Evolutionary conservation across 1,140 invertebrate species (phyloP).

Genomic region (Zaprionus tsacasi): DNA sequence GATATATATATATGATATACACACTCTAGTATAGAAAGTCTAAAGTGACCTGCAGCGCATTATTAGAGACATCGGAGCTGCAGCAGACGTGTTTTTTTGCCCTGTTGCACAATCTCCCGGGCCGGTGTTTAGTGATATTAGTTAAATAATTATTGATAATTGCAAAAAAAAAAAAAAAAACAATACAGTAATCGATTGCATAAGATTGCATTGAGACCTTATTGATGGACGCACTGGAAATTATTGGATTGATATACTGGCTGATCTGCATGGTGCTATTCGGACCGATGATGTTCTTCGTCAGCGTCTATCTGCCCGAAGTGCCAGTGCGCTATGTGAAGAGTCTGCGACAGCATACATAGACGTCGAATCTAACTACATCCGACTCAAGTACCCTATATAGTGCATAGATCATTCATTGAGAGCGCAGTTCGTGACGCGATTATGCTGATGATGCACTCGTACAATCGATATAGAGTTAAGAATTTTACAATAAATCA

Average conservation of each 20-base stretch:
- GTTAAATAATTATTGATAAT: slow-evolving; percentile 61
- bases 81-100: slow-evolving; percentile 39
- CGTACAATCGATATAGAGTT: slow-evolving; percentile 19
- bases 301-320: slow-evolving; percentile 78
- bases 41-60: slow-evolving; percentile 49
- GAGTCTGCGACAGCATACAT: slow-evolving; percentile 68
- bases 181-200: neutral
- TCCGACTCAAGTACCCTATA: neutral
- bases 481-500: slow-evolving; percentile 43
- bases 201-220: slow-evolving; percentile 7
- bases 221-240: slow-evolving; percentile 70
- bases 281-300: slow-evolving; percentile 74
- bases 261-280: slow-evolving; percentile 72
- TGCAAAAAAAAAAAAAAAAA: slow-evolving; percentile 27
- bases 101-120: slow-evolving; percentile 60
- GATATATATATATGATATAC: slow-evolving; percentile 1
- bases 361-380: slow-evolving; percentile 26
- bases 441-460: slow-evolving; percentile 64
- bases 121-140: slow-evolving; percentile 79
- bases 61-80: slow-evolving; percentile 48
- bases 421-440: neutral
- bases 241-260: slow-evolving; percentile 71
- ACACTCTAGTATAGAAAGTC: slow-evolving; percentile 17
- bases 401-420: slow-evolving; percentile 16
- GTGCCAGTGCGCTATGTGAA: slow-evolving; percentile 76